A percentile compares a stretch with the other conserved stretches of the same genome.
These are phyloP conservation scores for Tachuris rubrigastra DNA, from an alignment of 2,113 vertebrate species.

Conservation along the genomic window DNA sequence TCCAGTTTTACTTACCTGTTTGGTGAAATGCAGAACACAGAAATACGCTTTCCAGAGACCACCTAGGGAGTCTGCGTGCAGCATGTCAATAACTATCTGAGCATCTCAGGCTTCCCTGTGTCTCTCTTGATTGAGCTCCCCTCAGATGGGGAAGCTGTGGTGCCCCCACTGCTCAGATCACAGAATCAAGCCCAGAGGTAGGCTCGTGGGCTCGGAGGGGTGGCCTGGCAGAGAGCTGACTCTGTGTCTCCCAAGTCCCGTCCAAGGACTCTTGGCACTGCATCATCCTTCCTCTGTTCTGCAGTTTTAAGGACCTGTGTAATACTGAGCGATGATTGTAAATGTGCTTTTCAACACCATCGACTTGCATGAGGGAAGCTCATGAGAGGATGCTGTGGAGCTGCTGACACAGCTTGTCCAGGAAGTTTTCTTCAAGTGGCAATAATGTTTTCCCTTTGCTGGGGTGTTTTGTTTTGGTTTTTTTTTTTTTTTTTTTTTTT, in stretches of 20 bases:
- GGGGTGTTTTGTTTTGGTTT: fast-evolving
- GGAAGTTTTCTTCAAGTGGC: background rate
- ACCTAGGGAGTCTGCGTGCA: fast-evolving
- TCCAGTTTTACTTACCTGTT: background rate
- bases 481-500: background rate
- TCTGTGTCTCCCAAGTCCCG: background rate
- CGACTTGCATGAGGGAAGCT: background rate
- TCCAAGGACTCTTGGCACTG: fast-evolving
- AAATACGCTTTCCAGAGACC: background rate
- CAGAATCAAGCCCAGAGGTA: fast-evolving
- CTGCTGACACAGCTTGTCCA: background rate
- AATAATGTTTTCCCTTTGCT: background rate
- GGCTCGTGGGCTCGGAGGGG: background rate
- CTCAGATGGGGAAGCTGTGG: background rate
- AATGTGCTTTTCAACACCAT: fast-evolving
- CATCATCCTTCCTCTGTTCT: background rate
- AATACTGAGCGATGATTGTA: fast-evolving
- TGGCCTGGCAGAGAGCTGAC: fast-evolving
- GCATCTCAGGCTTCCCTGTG: background rate
- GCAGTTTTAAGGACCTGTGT: background rate
- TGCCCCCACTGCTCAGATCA: fast-evolving
- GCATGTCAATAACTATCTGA: background rate
- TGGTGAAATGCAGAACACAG: background rate
- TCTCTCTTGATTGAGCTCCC: background rate
- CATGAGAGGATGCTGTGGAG: background rate